Evolutionary conservation across 2,113 vertebrate genomes (phyloP).

Genomic region (Neodontobutis hainanensis): DNA sequence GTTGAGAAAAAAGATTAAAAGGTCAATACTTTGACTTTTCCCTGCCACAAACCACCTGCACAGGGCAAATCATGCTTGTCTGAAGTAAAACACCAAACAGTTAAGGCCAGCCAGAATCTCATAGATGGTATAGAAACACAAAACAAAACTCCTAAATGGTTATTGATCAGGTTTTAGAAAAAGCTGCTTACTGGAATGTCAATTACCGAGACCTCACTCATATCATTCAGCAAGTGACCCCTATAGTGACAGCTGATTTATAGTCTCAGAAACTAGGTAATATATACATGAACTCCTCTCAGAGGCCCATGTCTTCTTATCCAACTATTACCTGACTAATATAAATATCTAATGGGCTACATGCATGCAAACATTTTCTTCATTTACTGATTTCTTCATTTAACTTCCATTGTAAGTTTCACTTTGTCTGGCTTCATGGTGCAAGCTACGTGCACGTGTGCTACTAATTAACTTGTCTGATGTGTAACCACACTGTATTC

Average conservation of each 20-base stretch:
- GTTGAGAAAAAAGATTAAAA: conserved; percentile 54
- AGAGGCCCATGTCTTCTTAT: too few relatives aligned
- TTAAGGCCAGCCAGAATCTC: not conserved
- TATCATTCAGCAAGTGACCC: too few relatives aligned
- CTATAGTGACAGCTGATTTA: too few relatives aligned
- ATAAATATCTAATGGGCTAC: conserved; percentile 2
- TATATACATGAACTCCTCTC: too few relatives aligned
- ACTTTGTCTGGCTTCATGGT: conserved; percentile 38
- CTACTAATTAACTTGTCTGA: conserved; percentile 61
- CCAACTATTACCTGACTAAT: conserved; percentile 4
- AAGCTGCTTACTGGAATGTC: too few relatives aligned
- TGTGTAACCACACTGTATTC: conserved; percentile 27
- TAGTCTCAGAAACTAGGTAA: too few relatives aligned
- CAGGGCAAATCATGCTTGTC: conserved; percentile 29
- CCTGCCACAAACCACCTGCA: conserved; percentile 44
- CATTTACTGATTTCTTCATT: too few relatives aligned
- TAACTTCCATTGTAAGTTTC: conserved; percentile 2
- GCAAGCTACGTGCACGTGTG: conserved; percentile 57
- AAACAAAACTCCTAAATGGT: too few relatives aligned
- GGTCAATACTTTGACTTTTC: conserved; percentile 44
- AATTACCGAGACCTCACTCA: too few relatives aligned
- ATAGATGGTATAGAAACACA: not conserved
- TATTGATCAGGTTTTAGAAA: too few relatives aligned
- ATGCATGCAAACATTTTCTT: conserved; percentile 11
- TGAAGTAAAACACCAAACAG: not conserved